These are phyloP conservation scores for Aphidius ervi DNA, from an alignment of 1,140 invertebrate genomes.

Conservation along the genomic window DNA sequence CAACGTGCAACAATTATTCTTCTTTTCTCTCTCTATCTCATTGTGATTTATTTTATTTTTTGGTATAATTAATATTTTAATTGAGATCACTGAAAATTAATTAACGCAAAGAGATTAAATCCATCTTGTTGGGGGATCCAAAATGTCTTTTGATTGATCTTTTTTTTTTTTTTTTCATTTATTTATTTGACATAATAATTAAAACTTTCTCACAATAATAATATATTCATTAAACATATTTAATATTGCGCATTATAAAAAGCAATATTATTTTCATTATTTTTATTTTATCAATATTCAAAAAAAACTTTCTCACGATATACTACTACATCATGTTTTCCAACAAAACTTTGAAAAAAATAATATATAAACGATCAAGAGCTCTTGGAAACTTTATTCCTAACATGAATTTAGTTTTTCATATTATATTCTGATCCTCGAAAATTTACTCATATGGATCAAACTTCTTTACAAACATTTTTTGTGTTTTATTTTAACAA, in stretches of 20 bases:
- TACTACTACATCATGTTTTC: neutral
- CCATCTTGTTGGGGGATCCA: conserved; percentile 18
- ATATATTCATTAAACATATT: too few relatives aligned
- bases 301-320: conserved; percentile 7
- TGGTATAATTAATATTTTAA: conserved; percentile 49
- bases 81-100: conserved; percentile 49
- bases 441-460: too few relatives aligned
- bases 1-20: conserved; percentile 1
- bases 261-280: too few relatives aligned
- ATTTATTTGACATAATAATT: conserved; percentile 8
- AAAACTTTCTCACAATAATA: neutral
- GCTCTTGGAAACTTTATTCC: conserved; percentile 11
- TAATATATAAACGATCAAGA: neutral
- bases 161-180: conserved; percentile 2
- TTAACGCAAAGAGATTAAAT: conserved; percentile 41
- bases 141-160: neutral
- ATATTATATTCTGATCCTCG: too few relatives aligned
- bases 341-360: too few relatives aligned
- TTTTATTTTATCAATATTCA: too few relatives aligned
- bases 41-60: conserved; percentile 10
- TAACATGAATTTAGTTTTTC: neutral
- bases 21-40: neutral
- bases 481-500: too few relatives aligned
- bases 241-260: too few relatives aligned
- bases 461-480: too few relatives aligned